A percentile compares a stretch with the other conserved stretches of the same genome.
These are phyloP conservation scores for Brachyalestes nurse DNA, from an alignment of 2,797 vertebrate species.

Conservation along the genomic window DNA sequence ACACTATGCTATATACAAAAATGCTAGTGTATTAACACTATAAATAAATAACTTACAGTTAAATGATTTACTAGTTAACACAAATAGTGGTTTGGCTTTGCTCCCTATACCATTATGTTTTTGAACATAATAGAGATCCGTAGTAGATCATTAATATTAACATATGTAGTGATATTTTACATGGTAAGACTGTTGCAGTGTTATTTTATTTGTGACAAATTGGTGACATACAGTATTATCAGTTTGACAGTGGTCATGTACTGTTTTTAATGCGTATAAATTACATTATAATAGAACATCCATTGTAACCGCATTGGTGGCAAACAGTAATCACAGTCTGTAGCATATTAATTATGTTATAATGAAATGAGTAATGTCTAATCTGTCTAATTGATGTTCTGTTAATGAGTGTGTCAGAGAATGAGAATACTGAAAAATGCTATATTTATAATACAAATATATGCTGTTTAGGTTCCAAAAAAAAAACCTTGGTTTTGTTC, in stretches of 20 bases:
- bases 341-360: background rate
- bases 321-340: background rate
- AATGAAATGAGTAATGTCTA: background rate
- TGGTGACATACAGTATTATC: background rate
- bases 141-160: too few species aligned
- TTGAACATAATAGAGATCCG: too few species aligned
- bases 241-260: background rate
- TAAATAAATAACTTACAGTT: too few species aligned
- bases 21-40: too few species aligned
- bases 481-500: constrained; percentile 10
- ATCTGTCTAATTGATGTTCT: background rate
- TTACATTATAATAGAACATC: background rate
- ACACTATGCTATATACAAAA: too few species aligned
- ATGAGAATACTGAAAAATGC: background rate
- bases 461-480: background rate
- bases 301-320: background rate
- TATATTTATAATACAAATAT: background rate
- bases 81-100: too few species aligned
- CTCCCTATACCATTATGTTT: too few species aligned
- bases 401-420: background rate
- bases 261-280: background rate
- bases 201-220: background rate
- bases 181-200: too few species aligned
- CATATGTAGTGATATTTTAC: too few species aligned
- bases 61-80: too few species aligned